Conservation (phyloP, 2,113 vertebrate species). For the Isichthys henryi region DNA sequence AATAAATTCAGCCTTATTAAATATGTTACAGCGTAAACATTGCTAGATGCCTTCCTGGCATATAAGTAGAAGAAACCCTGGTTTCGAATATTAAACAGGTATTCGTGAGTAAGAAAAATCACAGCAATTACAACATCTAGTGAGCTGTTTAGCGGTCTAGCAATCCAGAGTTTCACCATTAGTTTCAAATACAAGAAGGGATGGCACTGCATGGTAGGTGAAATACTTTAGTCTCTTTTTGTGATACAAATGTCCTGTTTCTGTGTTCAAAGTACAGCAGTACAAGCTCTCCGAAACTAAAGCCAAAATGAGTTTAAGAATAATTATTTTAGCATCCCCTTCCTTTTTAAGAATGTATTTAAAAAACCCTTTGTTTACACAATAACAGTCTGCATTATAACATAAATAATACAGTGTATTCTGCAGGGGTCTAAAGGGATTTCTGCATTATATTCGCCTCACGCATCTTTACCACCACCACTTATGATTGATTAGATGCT, state of each 20-base stretch:
- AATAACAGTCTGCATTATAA: neutral
- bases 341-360: neutral
- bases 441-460: neutral
- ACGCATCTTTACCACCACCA: neutral
- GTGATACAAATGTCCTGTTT: neutral
- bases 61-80: neutral
- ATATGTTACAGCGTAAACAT: neutral
- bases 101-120: neutral
- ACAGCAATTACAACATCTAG: neutral
- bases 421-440: neutral
- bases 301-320: neutral
- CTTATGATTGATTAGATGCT: neutral
- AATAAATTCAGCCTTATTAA: neutral
- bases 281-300: neutral
- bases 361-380: neutral
- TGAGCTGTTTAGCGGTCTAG: neutral
- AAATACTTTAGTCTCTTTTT: neutral
- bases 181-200: neutral
- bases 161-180: neutral
- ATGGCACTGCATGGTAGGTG: neutral
- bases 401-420: neutral
- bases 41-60: neutral
- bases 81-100: neutral
- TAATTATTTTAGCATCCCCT: neutral
- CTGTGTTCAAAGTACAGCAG: neutral